phyloP scores from a whole-genome alignment of 2,797 vertebrate species.

The Catamblyrhynchus diadema region DNA sequence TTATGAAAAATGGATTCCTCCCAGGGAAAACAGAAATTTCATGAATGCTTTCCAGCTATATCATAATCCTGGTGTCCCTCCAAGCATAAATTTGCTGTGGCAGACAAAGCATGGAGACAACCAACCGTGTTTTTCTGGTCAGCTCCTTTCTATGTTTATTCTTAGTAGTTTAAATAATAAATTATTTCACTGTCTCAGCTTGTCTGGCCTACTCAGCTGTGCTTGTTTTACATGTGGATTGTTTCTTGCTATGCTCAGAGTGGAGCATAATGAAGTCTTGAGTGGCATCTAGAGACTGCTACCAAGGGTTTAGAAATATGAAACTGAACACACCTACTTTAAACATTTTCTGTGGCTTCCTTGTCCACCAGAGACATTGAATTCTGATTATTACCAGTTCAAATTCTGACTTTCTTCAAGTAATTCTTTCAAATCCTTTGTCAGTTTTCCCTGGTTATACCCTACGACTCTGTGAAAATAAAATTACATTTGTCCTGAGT shows the following conservation, averaged over 20 bases:
- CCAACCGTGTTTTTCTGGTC: not conserved
- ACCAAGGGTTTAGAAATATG: not conserved
- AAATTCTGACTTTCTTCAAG: not conserved
- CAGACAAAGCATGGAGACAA: not conserved
- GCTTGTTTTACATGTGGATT: not conserved
- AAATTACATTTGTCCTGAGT: not conserved
- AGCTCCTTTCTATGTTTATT: not conserved
- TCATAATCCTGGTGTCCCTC: not conserved
- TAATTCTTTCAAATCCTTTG: not conserved
- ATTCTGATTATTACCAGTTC: not conserved
- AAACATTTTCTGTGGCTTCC: not conserved
- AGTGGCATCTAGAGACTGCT: not conserved
- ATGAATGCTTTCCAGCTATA: not conserved
- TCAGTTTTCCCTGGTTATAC: not conserved
- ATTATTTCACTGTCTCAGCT: not conserved
- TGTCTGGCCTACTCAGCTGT: not conserved
- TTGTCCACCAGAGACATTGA: not conserved
- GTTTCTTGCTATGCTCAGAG: not conserved
- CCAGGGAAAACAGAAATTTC: not conserved
- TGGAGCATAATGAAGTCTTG: not conserved
- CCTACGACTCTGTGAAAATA: not conserved
- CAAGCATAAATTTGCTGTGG: not conserved
- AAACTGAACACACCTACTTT: not conserved
- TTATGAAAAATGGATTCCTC: not conserved
- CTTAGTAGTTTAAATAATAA: not conserved